phyloP scores from a whole-genome alignment of 92 coral and sea anemone species.

The Phenganax marumi region DNA sequence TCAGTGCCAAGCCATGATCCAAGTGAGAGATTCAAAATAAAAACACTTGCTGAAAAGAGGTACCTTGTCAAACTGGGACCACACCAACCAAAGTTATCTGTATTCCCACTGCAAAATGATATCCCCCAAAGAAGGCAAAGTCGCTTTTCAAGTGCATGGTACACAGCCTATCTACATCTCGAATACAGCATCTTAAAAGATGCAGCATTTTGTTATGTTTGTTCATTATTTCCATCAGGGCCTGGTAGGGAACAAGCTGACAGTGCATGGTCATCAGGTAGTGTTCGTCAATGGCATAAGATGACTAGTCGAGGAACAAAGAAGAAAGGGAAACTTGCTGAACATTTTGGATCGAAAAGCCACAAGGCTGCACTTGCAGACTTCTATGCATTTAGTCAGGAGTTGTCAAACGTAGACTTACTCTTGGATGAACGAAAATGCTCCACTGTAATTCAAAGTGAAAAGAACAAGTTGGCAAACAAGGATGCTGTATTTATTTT shows the following conservation, averaged over 20 bases:
- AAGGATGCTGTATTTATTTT: slow-evolving; percentile 1
- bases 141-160: slow-evolving; percentile 4
- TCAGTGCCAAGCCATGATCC: slow-evolving; percentile 25
- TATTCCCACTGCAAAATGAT: background rate
- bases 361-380: slow-evolving; percentile 11
- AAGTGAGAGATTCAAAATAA: slow-evolving; percentile 8
- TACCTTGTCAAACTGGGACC: slow-evolving; percentile 11
- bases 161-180: background rate
- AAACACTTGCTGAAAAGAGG: background rate
- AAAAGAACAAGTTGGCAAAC: slow-evolving; percentile 9
- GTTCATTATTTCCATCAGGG: slow-evolving; percentile 5
- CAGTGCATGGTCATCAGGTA: background rate
- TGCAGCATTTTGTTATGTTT: slow-evolving; percentile 6
- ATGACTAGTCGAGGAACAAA: slow-evolving; percentile 16
- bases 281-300: slow-evolving; percentile 10
- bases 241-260: slow-evolving; percentile 17
- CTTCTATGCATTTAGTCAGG: background rate
- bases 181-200: slow-evolving; percentile 12
- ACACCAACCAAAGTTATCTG: slow-evolving; percentile 16
- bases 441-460: background rate
- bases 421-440: background rate
- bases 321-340: slow-evolving; percentile 14
- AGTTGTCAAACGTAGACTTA: slow-evolving; percentile 9
- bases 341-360: slow-evolving; percentile 22
- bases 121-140: slow-evolving; percentile 12